These are phyloP conservation scores for Omphaloscelis lunosa DNA, from an alignment of 2,888 invertebrate species.

Conservation along the genomic window DNA sequence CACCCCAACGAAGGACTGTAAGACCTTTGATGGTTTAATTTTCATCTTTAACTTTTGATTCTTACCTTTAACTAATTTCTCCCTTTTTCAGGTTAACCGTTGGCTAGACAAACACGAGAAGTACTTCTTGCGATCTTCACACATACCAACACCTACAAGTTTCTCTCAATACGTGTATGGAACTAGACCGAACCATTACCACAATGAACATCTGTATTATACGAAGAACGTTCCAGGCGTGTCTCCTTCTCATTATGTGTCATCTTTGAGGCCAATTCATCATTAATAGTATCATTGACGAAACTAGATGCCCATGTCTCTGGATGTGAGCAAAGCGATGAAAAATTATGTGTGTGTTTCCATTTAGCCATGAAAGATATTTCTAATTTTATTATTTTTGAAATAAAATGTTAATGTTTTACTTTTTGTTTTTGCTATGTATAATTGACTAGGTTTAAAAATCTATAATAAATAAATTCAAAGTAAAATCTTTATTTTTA, in stretches of 20 bases:
- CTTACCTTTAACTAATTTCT: background rate
- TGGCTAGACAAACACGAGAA: slow-evolving; percentile 57
- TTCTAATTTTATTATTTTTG: background rate
- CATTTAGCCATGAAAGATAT: too few relatives aligned
- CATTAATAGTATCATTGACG: background rate
- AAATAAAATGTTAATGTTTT: background rate
- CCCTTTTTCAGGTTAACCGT: slow-evolving; percentile 40
- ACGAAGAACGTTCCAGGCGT: background rate
- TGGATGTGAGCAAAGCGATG: background rate
- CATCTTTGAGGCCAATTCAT: background rate
- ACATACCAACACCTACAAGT: background rate
- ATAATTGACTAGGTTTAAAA: too few relatives aligned
- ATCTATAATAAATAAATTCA: too few relatives aligned
- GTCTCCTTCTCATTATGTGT: background rate
- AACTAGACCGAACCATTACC: background rate
- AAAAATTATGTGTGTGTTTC: background rate
- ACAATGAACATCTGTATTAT: background rate
- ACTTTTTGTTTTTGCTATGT: background rate
- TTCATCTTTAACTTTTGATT: background rate
- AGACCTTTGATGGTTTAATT: too few relatives aligned
- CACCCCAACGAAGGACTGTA: too few relatives aligned
- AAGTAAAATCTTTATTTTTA: background rate
- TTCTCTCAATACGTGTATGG: slow-evolving; percentile 31
- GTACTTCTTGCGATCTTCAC: slow-evolving; percentile 35
- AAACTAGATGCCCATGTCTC: background rate